phyloP scores from a whole-genome alignment of 2,888 invertebrate genomes.

The Nomada hirtipes region DNA sequence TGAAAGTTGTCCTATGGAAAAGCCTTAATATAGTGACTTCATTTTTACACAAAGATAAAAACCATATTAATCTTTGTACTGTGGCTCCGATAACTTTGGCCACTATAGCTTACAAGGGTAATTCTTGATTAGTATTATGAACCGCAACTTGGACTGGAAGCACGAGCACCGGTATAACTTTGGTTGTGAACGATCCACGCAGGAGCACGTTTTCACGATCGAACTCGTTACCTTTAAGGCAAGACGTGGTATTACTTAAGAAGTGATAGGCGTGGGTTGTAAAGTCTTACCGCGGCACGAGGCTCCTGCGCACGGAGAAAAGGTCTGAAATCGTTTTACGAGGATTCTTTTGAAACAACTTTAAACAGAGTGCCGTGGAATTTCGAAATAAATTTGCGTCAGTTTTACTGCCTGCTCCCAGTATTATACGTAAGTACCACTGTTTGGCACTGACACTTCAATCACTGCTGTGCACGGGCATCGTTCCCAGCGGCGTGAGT shows the following conservation, averaged over 20 bases:
- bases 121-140: conserved; percentile 40
- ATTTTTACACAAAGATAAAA: too few species aligned
- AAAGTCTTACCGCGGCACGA: conserved; percentile 64
- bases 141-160: conserved; percentile 24
- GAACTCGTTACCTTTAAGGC: conserved; percentile 67
- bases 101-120: conserved; percentile 20
- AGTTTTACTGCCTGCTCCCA: conserved; percentile 77
- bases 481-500: conserved; percentile 48
- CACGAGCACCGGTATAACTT: conserved; percentile 41
- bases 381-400: conserved; percentile 83
- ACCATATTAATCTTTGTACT: too few species aligned
- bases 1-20: too few species aligned
- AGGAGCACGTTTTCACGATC: conserved; percentile 66
- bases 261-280: conserved; percentile 61
- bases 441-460: conserved; percentile 81
- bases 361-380: conserved; percentile 77
- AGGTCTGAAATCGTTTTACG: conserved; percentile 82
- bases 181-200: conserved; percentile 55
- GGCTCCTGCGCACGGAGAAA: conserved; percentile 40
- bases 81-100: too few species aligned
- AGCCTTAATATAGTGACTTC: too few species aligned
- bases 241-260: conserved; percentile 71
- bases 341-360: conserved; percentile 81
- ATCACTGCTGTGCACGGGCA: conserved; percentile 38
- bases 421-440: conserved; percentile 81